A percentile compares a stretch with the other conserved stretches of the same genome.
Conservation (phyloP, 2,888 invertebrate genomes). For the Chymomyza fuscimana region DNA sequence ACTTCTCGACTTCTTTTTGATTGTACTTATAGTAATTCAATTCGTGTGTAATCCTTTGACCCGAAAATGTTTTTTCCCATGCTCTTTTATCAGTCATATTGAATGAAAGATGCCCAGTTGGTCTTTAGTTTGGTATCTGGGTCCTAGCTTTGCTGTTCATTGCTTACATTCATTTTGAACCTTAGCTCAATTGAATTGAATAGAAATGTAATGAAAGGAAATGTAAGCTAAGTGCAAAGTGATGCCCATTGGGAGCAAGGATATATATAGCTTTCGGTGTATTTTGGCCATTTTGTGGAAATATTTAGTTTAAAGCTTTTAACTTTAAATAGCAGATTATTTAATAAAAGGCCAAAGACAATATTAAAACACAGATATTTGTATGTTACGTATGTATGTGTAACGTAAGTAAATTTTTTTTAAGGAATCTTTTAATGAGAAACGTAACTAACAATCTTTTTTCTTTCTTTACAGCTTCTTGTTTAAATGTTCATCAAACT, state of each 20-base stretch:
- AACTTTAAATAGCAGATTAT: not conserved
- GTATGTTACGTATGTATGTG: too few species aligned
- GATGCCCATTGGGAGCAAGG: not conserved
- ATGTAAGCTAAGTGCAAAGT: constrained; percentile 15
- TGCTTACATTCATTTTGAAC: constrained; percentile 11
- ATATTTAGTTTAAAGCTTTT: not conserved
- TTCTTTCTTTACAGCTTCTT: not conserved
- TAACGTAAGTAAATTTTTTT: too few species aligned
- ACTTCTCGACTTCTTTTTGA: constrained; percentile 8
- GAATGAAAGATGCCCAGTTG: not conserved
- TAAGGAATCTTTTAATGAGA: too few species aligned
- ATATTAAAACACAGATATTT: too few species aligned
- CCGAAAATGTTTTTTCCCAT: constrained; percentile 14
- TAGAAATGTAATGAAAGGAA: constrained; percentile 35
- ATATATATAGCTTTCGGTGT: not conserved
- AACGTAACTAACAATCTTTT: not conserved
- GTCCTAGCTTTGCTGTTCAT: not conserved
- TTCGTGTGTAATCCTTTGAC: constrained; percentile 16
- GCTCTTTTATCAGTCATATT: constrained; percentile 30
- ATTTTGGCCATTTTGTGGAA: not conserved
- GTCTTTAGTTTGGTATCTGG: not conserved
- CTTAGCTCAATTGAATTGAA: constrained; percentile 49
- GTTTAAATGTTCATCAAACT: not conserved
- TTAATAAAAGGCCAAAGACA: too few species aligned
- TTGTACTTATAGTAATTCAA: constrained; percentile 33